phyloP scores from a whole-genome alignment of 2,113 vertebrate species.

The Aegotheles bennettii region DNA sequence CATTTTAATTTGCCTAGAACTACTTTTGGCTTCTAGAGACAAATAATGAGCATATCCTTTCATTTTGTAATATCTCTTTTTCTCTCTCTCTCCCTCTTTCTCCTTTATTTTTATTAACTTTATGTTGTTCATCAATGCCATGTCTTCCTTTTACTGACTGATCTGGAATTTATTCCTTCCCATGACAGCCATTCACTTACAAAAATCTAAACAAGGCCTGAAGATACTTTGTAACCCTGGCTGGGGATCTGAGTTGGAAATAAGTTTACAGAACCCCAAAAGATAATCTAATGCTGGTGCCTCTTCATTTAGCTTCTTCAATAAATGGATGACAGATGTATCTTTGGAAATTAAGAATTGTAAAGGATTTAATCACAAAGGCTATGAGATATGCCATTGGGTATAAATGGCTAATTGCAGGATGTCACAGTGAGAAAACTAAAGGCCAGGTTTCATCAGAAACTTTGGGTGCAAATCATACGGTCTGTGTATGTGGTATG shows the following conservation, averaged over 20 bases:
- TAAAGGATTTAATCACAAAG: neutral
- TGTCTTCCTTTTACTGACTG: neutral
- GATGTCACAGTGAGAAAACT: neutral
- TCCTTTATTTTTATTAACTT: neutral
- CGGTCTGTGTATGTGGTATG: neutral
- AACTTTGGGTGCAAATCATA: neutral
- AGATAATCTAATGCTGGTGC: neutral
- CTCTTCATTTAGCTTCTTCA: neutral
- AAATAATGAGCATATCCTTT: neutral
- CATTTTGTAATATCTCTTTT: neutral
- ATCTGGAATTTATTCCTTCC: neutral
- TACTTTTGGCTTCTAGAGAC: neutral
- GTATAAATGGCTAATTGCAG: neutral
- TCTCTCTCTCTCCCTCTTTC: neutral
- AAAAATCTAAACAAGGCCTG: neutral
- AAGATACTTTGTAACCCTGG: neutral
- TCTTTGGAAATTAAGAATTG: neutral
- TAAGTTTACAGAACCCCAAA: neutral
- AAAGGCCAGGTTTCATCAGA: neutral
- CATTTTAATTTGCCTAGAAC: neutral
- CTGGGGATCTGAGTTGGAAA: neutral
- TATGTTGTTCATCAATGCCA: neutral
- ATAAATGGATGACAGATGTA: neutral
- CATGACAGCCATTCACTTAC: accelerated
- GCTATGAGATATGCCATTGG: accelerated